Evolutionary conservation across 2,113 vertebrate species (phyloP), one percentile per base, ranked within the genome.

Genomic region (Hiodon tergisus): DNA sequence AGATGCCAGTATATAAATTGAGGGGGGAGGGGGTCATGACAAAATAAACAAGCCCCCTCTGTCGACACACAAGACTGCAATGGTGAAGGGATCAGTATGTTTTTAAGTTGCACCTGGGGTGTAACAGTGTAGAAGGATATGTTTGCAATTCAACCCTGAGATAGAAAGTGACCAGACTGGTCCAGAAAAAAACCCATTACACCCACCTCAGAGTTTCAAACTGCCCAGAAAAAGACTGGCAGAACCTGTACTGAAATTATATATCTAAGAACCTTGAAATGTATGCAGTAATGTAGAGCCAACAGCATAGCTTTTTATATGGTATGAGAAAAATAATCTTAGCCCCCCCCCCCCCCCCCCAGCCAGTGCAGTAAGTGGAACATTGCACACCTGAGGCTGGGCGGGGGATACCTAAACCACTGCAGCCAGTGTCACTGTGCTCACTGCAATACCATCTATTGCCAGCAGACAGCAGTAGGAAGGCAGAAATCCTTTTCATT

Each of bases 91-190:
- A 73, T 71, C 76, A 76, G 71, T 78, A 79, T 78, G 83, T 81
- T 82, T 76, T 77, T 73, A 68, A 68, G 82, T 74, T 17, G 13
- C 57, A n/a, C 67, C 58, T 72, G 51, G n/a, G 57, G 74, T 60
- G 65, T 71, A 61, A 70, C 16, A 77, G 84, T 17, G 85, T 84
- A 86, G 85, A 78, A 88, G 86, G 86, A 87, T 86, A 84, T 88
- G 88, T 85, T 85, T 88, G 85, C 85, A 87, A 89, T 90, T 88
- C 81, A 88, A 91, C 89, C 91, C 90, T 91, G 91, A 92, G 90
- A 89, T 85, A 91, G 86, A 91, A 87, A 86, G 83, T 86, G 89
- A 91, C 85, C 79, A 74, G 83, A 86, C 85, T 82, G 81, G 78
- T 80, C 80, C 77, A 69, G 80, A 71, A 80, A 72, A 31, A 77